These are phyloP conservation scores for Meghimatium bilineatum DNA, from an alignment of 2,888 invertebrate species.

Conservation along the genomic window DNA sequence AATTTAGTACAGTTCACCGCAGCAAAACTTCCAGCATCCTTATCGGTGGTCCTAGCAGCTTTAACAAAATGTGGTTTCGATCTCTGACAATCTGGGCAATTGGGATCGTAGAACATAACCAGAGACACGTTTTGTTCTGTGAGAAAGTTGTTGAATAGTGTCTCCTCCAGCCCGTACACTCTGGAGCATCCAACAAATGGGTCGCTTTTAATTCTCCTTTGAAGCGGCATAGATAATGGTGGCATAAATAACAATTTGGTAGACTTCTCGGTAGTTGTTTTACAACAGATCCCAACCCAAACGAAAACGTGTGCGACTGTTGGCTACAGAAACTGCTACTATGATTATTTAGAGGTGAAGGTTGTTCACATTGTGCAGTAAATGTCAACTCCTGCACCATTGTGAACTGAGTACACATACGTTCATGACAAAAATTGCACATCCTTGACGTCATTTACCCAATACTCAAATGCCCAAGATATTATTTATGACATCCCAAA, in stretches of 20 bases:
- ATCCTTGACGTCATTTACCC: not conserved
- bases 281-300: not conserved
- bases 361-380: not conserved
- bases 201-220: slow-evolving; percentile 22
- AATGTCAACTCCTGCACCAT: not conserved
- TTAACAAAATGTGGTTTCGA: slow-evolving; percentile 46
- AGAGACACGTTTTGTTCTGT: slow-evolving; percentile 37
- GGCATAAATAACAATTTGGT: not conserved
- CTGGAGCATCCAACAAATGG: slow-evolving; percentile 8
- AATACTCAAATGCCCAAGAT: not conserved
- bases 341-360: not conserved
- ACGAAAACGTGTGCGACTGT: not conserved
- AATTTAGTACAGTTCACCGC: slow-evolving; percentile 36
- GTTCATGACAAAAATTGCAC: not conserved
- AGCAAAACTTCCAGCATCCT: slow-evolving; percentile 29
- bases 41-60: slow-evolving; percentile 36
- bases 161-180: slow-evolving; percentile 24
- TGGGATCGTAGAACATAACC: slow-evolving; percentile 47
- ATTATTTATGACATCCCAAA: not conserved
- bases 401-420: slow-evolving; percentile 2
- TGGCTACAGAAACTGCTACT: not conserved
- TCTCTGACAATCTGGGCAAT: slow-evolving; percentile 39
- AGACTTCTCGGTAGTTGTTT: not conserved
- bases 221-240: not conserved
- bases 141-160: slow-evolving; percentile 16